A percentile compares a stretch with the other conserved stretches of the same genome.
phyloP scores from a whole-genome alignment of 92 coral and sea anemone genomes.

The Bergia sp. region DNA sequence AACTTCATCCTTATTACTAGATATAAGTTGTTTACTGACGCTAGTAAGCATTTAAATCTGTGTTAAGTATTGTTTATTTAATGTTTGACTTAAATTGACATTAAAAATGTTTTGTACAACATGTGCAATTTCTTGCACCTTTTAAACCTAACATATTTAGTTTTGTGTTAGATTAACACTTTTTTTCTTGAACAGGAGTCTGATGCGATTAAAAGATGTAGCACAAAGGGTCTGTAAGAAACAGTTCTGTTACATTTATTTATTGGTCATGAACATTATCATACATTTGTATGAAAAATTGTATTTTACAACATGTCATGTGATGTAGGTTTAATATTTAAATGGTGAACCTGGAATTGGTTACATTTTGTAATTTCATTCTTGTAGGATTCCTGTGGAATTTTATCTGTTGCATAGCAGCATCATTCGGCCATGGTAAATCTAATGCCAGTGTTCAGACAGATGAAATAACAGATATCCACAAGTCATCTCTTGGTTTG shows the following conservation, averaged over 20 bases:
- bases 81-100: background rate
- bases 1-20: too few species aligned
- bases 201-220: background rate
- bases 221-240: slow-evolving; percentile 13
- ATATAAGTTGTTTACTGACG: too few species aligned
- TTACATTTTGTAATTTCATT: background rate
- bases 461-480: slow-evolving; percentile 43
- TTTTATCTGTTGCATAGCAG: slow-evolving; percentile 40
- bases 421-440: slow-evolving; percentile 40
- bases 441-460: slow-evolving; percentile 55
- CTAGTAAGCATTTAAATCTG: too few species aligned
- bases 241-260: background rate
- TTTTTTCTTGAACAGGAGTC: slow-evolving; percentile 1
- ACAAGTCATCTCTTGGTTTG: slow-evolving; percentile 59
- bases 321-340: too few species aligned
- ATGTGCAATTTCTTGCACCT: background rate
- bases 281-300: too few species aligned
- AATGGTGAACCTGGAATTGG: background rate
- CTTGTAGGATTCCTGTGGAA: slow-evolving; percentile 62
- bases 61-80: background rate
- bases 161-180: background rate
- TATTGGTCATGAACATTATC: too few species aligned
- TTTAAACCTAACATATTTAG: too few species aligned
- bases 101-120: background rate
- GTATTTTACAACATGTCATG: too few species aligned